Conservation (phyloP, 2,113 vertebrate species). For the Eulemur macaco region DNA sequence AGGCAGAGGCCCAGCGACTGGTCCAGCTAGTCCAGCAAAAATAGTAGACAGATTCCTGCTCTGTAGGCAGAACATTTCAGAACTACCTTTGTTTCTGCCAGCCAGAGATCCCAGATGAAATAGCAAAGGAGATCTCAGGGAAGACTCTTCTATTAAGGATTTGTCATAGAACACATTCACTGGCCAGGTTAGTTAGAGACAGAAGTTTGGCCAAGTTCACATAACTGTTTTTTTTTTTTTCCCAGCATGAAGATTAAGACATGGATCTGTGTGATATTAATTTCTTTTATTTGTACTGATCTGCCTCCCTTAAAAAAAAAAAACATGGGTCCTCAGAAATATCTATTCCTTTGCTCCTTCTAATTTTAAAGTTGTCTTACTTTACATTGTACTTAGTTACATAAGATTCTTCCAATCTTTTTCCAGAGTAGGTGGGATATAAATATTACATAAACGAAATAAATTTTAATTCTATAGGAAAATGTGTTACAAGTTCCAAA, state of each 20-base stretch:
- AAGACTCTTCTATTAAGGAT: not conserved
- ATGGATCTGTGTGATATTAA: not conserved
- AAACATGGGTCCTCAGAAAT: not conserved
- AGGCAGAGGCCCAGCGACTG: not conserved
- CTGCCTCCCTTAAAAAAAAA: not conserved
- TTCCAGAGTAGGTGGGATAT: not conserved
- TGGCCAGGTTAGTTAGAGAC: not conserved
- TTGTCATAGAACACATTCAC: not conserved
- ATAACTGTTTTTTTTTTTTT: not conserved
- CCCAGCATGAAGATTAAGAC: not conserved
- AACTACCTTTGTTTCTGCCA: not conserved
- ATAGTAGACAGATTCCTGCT: not conserved
- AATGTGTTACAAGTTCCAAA: not conserved
- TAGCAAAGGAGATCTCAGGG: not conserved
- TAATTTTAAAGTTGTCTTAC: not conserved
- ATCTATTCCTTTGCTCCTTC: not conserved
- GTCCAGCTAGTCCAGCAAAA: not conserved
- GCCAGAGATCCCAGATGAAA: not conserved
- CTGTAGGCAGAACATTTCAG: not conserved
- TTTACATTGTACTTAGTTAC: not conserved
- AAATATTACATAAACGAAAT: constrained; percentile 4
- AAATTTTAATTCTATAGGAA: not conserved
- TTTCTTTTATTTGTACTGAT: not conserved
- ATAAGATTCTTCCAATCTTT: not conserved
- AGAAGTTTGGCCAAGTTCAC: not conserved